Evolutionary conservation across 2,888 invertebrate species (phyloP), one percentile per base, ranked within the genome.

Genomic region (Heterodera filipjevi): DNA sequence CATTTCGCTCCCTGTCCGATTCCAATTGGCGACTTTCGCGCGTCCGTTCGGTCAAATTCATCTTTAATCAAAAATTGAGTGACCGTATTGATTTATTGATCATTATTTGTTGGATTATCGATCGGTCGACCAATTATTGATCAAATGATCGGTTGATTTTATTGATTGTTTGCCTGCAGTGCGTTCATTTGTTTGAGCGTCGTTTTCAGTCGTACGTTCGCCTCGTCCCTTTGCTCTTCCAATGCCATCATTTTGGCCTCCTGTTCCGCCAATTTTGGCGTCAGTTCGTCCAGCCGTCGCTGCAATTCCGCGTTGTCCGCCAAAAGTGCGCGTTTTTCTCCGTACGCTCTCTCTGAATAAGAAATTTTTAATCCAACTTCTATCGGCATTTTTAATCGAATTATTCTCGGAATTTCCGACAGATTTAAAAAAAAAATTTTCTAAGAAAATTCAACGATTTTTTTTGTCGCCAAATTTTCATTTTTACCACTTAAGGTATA

Each of bases 301-400:
- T 86, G 85, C 59, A 84, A 79, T 68, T 86, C 85, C 49, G 81
- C 77, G 70, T 80, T 84, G 27, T 84, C 85, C 44, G 81, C 78
- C 79, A 84, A 71, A 32, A 84, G 70, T 16, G 77, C 32, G 22
- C 77, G 77, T 33, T 78, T 22, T 66, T 79, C 79, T 33, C 59
- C 64, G 39, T 66, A 44, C 70, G 35, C 44, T 46, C 19, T 59
- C 32, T 70, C 80, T 73, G 27, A 27, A 59, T 27, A 8, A 22
- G 59, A 3, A 27, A 0, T 6, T 22, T 27, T 27, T 5, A 22
- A 6, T 10, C 8, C 5, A 27, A 27, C 10, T 3, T 6, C 10
- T 1, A 59, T 59, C 22, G 19, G n/a, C 1, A 53, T 53, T 53
- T 44, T 14, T 53, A 22, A 53, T 22, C 16, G 19, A 53, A 53